Conservation (phyloP, 2,888 invertebrate genomes). For the Mantis religiosa region DNA sequence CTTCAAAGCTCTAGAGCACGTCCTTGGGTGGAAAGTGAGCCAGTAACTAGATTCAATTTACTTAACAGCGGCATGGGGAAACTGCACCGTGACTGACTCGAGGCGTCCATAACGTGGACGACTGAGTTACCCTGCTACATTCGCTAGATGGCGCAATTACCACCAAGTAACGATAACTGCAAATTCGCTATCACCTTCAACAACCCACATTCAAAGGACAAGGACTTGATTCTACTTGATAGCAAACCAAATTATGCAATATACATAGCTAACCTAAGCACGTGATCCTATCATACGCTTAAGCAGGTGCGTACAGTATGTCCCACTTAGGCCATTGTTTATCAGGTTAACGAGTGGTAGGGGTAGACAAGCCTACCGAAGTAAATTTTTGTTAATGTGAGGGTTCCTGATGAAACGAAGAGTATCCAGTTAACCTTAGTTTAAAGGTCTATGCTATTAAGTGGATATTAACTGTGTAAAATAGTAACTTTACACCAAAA, state of each 20-base stretch:
- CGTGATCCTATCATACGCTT: not conserved
- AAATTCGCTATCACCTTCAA: not conserved
- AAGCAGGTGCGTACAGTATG: not conserved
- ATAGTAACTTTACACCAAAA: no score
- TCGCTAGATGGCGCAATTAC: not conserved
- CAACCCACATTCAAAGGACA: not conserved
- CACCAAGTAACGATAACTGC: not conserved
- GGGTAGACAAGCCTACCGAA: no score
- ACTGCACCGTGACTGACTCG: not conserved
- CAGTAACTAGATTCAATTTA: not conserved
- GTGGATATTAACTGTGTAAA: no score
- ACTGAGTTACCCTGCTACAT: not conserved
- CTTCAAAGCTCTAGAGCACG: not conserved
- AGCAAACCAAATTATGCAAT: no score
- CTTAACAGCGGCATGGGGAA: not conserved
- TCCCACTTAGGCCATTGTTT: no score
- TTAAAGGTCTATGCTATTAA: no score
- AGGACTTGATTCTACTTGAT: not conserved
- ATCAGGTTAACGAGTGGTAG: no score
- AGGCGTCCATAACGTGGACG: not conserved
- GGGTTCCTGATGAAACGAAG: no score
- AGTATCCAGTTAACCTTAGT: no score
- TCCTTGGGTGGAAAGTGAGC: not conserved
- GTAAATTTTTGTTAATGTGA: no score
- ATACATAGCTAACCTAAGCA: not conserved